Evolutionary conservation across 2,797 vertebrate species (phyloP).

Genomic region (Chromis chromis): DNA sequence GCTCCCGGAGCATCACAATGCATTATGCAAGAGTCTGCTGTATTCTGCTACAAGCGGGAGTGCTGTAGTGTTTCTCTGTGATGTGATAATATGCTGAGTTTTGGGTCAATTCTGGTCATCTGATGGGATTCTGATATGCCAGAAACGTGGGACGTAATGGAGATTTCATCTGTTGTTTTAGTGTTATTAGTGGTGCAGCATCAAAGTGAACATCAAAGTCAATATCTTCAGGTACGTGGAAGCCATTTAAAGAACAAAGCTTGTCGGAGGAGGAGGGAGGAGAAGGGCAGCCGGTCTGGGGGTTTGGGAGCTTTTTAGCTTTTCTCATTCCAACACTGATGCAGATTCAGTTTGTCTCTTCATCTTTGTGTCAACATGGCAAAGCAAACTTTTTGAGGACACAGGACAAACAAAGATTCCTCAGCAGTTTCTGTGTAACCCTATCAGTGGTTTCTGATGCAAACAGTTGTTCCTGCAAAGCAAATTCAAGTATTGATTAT

Average conservation of each 20-base stretch:
- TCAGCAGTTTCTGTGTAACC: too few relatives aligned
- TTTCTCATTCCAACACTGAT: neutral
- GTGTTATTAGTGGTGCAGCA: too few relatives aligned
- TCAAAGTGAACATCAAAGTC: constrained; percentile 4
- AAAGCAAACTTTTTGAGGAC: too few relatives aligned
- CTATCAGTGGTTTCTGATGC: too few relatives aligned
- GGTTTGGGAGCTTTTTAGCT: neutral
- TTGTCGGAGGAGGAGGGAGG: neutral
- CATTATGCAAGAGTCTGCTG: constrained; percentile 38
- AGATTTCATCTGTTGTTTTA: too few relatives aligned
- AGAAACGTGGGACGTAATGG: neutral
- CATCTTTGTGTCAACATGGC: neutral
- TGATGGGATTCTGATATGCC: neutral
- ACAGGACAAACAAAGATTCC: too few relatives aligned
- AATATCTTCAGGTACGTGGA: constrained; percentile 3
- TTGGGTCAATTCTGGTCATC: neutral
- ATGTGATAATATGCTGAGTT: constrained; percentile 7
- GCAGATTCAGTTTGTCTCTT: neutral
- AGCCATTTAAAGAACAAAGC: neutral
- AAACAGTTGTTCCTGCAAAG: too few relatives aligned
- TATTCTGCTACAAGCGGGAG: neutral
- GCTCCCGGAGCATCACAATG: constrained; percentile 14
- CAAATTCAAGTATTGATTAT: too few relatives aligned
- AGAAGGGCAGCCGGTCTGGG: neutral
- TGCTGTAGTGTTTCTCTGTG: constrained; percentile 11